Conservation (phyloP, 2,797 vertebrate genomes). For the Threskiornis aethiopicus region DNA sequence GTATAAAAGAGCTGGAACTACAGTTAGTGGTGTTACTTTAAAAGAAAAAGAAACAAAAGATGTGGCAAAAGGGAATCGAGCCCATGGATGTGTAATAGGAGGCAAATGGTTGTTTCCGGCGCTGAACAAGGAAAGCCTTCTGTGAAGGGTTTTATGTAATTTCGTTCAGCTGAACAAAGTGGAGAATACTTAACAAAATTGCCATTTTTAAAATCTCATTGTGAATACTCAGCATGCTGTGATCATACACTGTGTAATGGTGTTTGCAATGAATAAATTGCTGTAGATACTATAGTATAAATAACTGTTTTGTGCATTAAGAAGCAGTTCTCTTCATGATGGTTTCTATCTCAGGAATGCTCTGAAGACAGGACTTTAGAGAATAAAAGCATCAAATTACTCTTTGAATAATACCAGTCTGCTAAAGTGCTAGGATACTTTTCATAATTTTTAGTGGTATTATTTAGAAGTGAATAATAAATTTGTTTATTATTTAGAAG, state of each 20-base stretch:
- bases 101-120: not conserved
- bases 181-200: conserved; percentile 65
- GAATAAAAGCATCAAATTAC: conserved; percentile 1
- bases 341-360: conserved; percentile 1
- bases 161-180: conserved; percentile 55
- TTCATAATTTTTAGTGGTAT: conserved; percentile 4
- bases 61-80: not conserved
- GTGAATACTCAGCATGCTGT: conserved; percentile 51
- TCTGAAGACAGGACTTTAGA: conserved; percentile 16
- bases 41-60: not conserved
- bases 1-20: not conserved
- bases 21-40: not conserved
- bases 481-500: conserved; percentile 13
- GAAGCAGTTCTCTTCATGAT: conserved; percentile 21
- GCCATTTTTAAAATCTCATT: conserved; percentile 58
- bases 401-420: conserved; percentile 30
- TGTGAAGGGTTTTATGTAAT: conserved; percentile 47
- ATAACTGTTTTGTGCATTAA: conserved; percentile 56
- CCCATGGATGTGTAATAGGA: not conserved
- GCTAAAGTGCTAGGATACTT: not conserved
- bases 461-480: conserved; percentile 3
- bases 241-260: conserved; percentile 64
- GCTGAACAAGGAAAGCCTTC: conserved; percentile 28
- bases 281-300: conserved; percentile 65
- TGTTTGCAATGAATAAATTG: conserved; percentile 64